A percentile compares a stretch with the other conserved stretches of the same genome.
Conservation (phyloP, 2,113 vertebrate species). For the Tauraco erythrolophus region DNA sequence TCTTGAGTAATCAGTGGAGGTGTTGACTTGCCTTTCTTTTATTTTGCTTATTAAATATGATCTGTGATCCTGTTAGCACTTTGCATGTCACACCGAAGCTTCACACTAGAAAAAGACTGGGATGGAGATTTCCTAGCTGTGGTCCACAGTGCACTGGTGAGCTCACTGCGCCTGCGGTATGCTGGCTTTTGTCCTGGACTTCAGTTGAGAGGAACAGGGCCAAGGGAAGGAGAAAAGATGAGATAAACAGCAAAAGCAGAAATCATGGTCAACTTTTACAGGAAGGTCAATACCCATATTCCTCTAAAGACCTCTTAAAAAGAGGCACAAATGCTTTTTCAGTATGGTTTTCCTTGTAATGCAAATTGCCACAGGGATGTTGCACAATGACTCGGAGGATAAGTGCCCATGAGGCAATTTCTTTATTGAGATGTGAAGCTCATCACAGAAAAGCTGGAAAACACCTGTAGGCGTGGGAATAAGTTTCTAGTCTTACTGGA, state of each 20-base stretch:
- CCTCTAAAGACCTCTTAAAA: conserved; percentile 43
- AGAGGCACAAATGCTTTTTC: conserved; percentile 53
- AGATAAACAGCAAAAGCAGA: conserved; percentile 56
- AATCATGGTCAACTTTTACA: conserved; percentile 45
- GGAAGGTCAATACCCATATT: conserved; percentile 54
- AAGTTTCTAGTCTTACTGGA: neutral
- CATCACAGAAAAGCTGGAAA: conserved; percentile 37
- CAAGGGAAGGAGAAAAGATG: conserved; percentile 44
- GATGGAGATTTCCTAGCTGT: neutral
- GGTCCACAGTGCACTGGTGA: neutral
- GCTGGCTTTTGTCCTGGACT: conserved; percentile 24
- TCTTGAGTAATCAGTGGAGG: neutral
- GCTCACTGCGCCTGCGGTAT: neutral
- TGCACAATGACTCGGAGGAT: neutral
- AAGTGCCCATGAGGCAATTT: neutral
- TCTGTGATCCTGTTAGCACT: neutral
- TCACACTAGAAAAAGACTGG: neutral
- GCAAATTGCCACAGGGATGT: conserved; percentile 39
- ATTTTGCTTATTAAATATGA: conserved; percentile 29
- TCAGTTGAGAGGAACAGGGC: neutral
- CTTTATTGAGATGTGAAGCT: conserved; percentile 21
- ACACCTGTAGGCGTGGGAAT: conserved; percentile 25
- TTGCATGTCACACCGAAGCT: neutral
- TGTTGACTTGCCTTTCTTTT: conserved; percentile 21
- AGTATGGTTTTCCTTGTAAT: conserved; percentile 54